A percentile compares a stretch with the other conserved stretches of the same genome.
Evolutionary conservation across 2,113 vertebrate genomes (phyloP).

Genomic region (Crotalus helleri): DNA sequence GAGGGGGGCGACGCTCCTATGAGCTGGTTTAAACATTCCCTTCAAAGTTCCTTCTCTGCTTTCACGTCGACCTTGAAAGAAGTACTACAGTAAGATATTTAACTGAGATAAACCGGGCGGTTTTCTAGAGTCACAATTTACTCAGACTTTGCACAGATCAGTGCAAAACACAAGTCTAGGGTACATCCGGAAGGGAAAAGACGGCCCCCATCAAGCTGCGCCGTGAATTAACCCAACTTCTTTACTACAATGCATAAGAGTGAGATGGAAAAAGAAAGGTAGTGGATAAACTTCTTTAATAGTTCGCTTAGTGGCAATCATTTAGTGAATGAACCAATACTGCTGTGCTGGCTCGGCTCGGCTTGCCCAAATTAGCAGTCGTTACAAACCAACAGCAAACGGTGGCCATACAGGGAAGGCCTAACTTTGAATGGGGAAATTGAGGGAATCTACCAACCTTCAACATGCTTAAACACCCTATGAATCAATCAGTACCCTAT

Average conservation of each 20-base stretch:
- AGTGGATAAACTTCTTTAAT: not conserved
- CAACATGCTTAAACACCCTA: not conserved
- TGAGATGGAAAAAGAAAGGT: not conserved
- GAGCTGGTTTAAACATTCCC: not conserved
- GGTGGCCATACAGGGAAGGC: not conserved
- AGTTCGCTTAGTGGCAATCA: not conserved
- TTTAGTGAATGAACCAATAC: not conserved
- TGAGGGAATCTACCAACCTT: not conserved
- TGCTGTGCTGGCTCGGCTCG: not conserved
- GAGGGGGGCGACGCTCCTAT: not conserved
- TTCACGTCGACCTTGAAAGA: not conserved
- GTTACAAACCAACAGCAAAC: not conserved
- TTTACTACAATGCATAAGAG: not conserved
- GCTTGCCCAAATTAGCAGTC: not conserved
- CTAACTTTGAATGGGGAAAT: not conserved
- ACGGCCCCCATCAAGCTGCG: too few relatives aligned
- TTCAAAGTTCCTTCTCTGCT: not conserved
- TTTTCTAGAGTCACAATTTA: not conserved
- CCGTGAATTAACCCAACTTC: not conserved
- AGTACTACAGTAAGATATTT: not conserved
- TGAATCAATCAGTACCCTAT: not conserved
- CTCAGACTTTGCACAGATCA: not conserved
- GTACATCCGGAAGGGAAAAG: not conserved
- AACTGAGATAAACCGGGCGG: not conserved
- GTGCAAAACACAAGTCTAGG: not conserved